Conservation (phyloP, 2,113 vertebrate genomes). For the Serranochromis macrocephalus region DNA sequence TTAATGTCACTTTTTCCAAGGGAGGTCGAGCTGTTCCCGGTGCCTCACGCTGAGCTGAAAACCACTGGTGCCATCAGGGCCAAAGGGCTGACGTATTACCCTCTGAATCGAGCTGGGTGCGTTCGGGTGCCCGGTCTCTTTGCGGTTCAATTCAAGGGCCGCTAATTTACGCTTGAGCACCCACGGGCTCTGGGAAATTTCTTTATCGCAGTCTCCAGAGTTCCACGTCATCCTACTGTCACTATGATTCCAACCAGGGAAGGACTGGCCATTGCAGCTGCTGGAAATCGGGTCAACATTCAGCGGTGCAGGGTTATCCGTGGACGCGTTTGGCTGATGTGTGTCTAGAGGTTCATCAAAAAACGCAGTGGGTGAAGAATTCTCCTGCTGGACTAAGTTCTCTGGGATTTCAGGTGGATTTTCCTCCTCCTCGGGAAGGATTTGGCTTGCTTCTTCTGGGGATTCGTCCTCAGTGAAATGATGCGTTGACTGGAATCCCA, state of each 20-base stretch:
- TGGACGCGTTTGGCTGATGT: background rate
- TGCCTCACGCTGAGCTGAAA: conserved; percentile 15
- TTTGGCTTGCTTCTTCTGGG: background rate
- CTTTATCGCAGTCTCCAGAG: conserved; percentile 7
- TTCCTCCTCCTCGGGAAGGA: background rate
- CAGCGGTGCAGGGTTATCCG: background rate
- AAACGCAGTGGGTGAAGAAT: accelerated
- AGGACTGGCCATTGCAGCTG: background rate
- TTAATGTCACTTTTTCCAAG: background rate
- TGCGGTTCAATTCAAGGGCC: background rate
- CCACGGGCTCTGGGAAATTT: conserved; percentile 29
- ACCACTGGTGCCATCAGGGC: conserved; percentile 31
- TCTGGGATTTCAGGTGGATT: background rate
- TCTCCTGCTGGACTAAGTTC: background rate
- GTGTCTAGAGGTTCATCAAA: background rate
- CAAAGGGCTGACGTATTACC: conserved; percentile 20
- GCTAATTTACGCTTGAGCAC: conserved; percentile 6
- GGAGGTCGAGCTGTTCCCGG: background rate
- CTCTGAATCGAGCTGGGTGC: accelerated
- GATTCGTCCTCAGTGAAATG: background rate
- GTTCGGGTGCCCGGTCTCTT: background rate
- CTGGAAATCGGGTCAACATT: background rate
- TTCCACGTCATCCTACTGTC: background rate
- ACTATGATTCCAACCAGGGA: background rate
- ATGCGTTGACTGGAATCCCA: conserved; percentile 52